A percentile compares a stretch with the other conserved stretches of the same genome.
Conservation (phyloP, 2,113 vertebrate species). For the Ailurus styani region DNA sequence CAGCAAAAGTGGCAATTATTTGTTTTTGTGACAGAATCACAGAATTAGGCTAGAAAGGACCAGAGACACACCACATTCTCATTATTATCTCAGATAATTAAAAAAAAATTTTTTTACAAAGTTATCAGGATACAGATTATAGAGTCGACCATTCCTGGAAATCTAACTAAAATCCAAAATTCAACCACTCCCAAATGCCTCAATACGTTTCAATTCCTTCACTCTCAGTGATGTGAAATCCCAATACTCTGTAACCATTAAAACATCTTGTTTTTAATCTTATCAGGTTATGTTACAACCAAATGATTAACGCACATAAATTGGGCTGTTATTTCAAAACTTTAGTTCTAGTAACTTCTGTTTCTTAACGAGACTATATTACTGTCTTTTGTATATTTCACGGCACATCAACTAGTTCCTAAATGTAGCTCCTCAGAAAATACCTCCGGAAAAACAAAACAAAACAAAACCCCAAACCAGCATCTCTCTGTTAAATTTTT, state of each 20-base stretch:
- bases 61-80: neutral
- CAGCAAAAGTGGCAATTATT: neutral
- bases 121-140: neutral
- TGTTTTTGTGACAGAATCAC: conserved; percentile 5
- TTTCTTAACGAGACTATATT: neutral
- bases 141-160: neutral
- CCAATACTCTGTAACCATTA: neutral
- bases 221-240: neutral
- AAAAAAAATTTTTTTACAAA: neutral
- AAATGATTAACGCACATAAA: conserved; percentile 58
- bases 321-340: conserved; percentile 33
- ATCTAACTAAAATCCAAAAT: neutral
- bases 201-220: neutral
- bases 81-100: neutral
- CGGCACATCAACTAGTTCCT: neutral
- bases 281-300: conserved; percentile 30
- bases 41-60: neutral
- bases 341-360: conserved; percentile 17
- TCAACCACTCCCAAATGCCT: neutral
- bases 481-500: neutral
- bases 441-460: neutral
- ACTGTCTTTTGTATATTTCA: neutral
- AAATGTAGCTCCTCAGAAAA: conserved; percentile 35
- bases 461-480: neutral
- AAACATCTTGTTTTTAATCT: conserved; percentile 20